phyloP scores from a whole-genome alignment of 2,797 vertebrate species.

The Pterois miles region DNA sequence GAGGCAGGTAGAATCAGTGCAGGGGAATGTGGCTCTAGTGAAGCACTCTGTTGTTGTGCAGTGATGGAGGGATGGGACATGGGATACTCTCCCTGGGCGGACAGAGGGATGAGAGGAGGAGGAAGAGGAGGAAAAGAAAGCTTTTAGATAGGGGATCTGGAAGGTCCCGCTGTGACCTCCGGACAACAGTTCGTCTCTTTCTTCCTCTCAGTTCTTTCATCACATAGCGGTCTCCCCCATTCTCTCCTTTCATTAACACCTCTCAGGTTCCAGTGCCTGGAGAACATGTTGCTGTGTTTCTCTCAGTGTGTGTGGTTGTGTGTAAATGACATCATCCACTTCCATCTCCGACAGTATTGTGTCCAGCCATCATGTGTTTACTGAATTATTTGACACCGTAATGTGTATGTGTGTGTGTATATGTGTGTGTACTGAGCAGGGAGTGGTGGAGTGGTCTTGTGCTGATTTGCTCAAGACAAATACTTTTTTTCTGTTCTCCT shows the following conservation, averaged over 20 bases:
- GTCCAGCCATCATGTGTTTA: background rate
- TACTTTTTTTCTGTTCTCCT: background rate
- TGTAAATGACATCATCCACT: conserved; percentile 33
- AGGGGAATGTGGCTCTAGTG: conserved; percentile 9
- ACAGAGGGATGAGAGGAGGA: conserved; percentile 24
- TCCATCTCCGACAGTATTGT: background rate
- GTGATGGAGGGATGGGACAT: conserved; percentile 45
- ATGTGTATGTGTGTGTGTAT: background rate
- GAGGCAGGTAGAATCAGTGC: conserved; percentile 20
- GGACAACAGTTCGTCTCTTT: conserved; percentile 44
- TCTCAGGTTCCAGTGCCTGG: conserved; percentile 47
- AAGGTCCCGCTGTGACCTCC: conserved; percentile 26
- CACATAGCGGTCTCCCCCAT: conserved; percentile 9
- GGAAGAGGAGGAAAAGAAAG: conserved; percentile 31
- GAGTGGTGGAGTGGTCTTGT: background rate
- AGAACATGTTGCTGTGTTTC: background rate
- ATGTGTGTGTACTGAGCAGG: background rate
- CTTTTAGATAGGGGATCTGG: conserved; percentile 42
- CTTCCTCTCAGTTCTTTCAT: conserved; percentile 33
- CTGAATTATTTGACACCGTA: background rate
- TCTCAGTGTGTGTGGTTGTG: background rate
- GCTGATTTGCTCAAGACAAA: background rate
- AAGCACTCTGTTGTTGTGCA: conserved; percentile 45
- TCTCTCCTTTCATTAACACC: conserved; percentile 47
- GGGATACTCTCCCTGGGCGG: conserved; percentile 50